These are phyloP conservation scores for Ernsta delagoae DNA, from an alignment of 2,888 invertebrate genomes.

Conservation along the genomic window DNA sequence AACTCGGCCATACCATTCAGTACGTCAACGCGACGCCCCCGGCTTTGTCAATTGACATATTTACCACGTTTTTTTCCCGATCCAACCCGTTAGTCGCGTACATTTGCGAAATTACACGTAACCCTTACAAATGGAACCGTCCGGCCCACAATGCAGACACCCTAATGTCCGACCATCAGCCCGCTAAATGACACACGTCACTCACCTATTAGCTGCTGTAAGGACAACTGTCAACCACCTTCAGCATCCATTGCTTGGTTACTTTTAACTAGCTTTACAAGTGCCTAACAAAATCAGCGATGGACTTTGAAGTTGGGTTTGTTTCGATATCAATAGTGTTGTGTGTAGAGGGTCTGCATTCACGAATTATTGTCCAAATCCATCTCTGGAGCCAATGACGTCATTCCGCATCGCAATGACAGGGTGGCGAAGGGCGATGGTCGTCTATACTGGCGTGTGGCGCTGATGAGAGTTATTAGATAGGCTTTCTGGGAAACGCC, in stretches of 20 bases:
- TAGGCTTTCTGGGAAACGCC: conserved; percentile 39
- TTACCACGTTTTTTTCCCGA: conserved; percentile 59
- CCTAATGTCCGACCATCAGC: conserved; percentile 82
- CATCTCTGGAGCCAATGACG: conserved; percentile 80
- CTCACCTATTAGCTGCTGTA: conserved; percentile 66
- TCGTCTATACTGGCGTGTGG: conserved; percentile 54
- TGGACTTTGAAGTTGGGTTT: conserved; percentile 46
- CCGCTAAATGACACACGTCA: conserved; percentile 81
- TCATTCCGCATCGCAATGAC: conserved; percentile 80
- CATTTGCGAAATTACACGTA: conserved; percentile 77
- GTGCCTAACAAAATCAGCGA: conserved; percentile 42
- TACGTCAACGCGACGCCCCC: conserved; percentile 22
- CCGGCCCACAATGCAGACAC: conserved; percentile 75
- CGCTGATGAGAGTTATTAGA: conserved; percentile 31
- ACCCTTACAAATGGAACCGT: conserved; percentile 72
- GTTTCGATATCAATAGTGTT: conserved; percentile 22
- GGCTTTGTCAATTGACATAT: conserved; percentile 63
- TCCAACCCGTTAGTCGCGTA: conserved; percentile 62
- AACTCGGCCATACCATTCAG: conserved; percentile 21
- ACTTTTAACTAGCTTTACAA: neutral
- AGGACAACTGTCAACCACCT: conserved; percentile 30
- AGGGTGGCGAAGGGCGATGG: conserved; percentile 69
- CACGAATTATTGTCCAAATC: conserved; percentile 81
- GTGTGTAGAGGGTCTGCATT: conserved; percentile 58
- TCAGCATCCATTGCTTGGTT: conserved; percentile 51